Conservation (phyloP, 2,888 invertebrate genomes). For the Eupithecia vulgata region DNA sequence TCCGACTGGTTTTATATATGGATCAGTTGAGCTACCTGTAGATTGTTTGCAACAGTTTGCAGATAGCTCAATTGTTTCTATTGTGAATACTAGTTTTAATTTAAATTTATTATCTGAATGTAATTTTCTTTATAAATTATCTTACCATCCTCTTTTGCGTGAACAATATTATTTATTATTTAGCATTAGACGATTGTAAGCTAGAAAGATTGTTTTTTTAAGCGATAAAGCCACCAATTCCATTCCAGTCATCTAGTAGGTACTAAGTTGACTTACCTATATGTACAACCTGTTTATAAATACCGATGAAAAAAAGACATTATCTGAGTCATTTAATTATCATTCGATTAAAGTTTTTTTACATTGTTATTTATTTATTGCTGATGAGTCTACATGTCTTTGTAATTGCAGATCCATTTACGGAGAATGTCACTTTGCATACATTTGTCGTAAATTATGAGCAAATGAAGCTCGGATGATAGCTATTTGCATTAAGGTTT, state of each 20-base stretch:
- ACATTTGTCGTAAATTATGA: conserved; percentile 17
- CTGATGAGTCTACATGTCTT: conserved; percentile 24
- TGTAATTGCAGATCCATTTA: conserved; percentile 20
- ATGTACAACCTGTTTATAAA: not conserved
- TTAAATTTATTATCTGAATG: too few species aligned
- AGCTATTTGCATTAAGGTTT: conserved; percentile 18
- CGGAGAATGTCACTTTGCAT: conserved; percentile 19
- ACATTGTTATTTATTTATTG: conserved; percentile 10
- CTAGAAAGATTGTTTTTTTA: too few species aligned
- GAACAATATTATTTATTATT: too few species aligned
- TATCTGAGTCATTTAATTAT: not conserved
- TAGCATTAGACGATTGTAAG: too few species aligned
- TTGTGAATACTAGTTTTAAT: too few species aligned
- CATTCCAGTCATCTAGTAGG: not conserved
- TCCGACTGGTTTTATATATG: too few species aligned
- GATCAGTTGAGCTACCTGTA: too few species aligned
- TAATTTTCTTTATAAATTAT: too few species aligned
- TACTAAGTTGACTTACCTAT: too few species aligned
- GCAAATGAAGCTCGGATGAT: conserved; percentile 19
- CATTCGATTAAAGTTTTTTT: not conserved
- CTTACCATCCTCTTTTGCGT: too few species aligned
- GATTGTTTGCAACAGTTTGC: too few species aligned
- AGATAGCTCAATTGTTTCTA: too few species aligned
- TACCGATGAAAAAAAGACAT: not conserved
- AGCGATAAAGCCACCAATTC: not conserved